Conservation (phyloP, 2,113 vertebrate species). For the Myrmophylax atrothorax region DNA sequence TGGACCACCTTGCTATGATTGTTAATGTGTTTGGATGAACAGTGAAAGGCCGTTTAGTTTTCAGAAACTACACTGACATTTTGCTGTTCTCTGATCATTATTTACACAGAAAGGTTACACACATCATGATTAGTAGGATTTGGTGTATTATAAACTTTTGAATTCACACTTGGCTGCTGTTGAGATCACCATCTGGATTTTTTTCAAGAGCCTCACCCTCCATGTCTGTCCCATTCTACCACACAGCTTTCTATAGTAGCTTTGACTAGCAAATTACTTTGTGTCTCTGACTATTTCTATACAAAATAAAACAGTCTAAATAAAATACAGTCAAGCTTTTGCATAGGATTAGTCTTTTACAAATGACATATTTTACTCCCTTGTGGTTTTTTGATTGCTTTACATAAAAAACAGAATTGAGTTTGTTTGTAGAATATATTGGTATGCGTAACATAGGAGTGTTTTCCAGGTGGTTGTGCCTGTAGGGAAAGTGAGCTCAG, state of each 20-base stretch:
- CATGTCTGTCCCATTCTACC: not conserved
- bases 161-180: not conserved
- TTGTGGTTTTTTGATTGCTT: not conserved
- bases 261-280: not conserved
- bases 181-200: not conserved
- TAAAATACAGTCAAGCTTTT: not conserved
- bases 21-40: not conserved
- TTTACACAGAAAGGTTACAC: not conserved
- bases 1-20: not conserved
- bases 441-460: not conserved
- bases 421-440: not conserved
- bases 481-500: not conserved
- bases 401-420: not conserved
- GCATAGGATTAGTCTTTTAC: not conserved
- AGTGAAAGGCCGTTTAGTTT: not conserved
- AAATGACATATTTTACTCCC: not conserved
- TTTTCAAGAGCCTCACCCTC: not conserved
- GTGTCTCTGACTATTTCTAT: not conserved
- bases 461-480: not conserved
- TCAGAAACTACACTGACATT: not conserved
- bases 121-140: not conserved
- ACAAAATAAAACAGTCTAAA: not conserved
- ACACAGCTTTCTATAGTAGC: not conserved
- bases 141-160: not conserved
- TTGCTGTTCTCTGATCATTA: not conserved